Conservation (phyloP, 2,113 vertebrate species). For the Otus sunia region DNA sequence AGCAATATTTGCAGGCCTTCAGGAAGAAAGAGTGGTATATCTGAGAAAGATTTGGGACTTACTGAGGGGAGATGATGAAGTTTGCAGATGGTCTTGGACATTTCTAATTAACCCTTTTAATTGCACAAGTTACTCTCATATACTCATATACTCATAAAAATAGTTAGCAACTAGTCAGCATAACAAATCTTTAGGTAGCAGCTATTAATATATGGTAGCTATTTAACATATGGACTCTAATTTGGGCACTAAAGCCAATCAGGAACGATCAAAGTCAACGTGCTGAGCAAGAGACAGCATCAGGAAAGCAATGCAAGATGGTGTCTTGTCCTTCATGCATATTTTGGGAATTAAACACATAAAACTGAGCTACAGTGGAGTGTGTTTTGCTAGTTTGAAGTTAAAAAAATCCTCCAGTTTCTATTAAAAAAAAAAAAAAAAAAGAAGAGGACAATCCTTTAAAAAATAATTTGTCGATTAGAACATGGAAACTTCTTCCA, state of each 20-base stretch:
- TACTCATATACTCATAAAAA: not conserved
- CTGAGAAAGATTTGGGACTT: not conserved
- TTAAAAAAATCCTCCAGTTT: not conserved
- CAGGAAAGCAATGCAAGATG: not conserved
- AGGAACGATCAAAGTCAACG: not conserved
- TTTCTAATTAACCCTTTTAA: not conserved
- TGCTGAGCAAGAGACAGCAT: not conserved
- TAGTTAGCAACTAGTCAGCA: not conserved
- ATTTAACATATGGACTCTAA: not conserved
- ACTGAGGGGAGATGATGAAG: not conserved
- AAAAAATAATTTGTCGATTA: not conserved
- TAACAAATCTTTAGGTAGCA: not conserved
- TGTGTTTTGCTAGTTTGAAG: not conserved
- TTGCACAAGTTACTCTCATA: not conserved
- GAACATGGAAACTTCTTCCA: not conserved
- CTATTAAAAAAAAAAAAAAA: not conserved
- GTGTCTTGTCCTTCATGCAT: not conserved
- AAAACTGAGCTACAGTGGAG: not conserved
- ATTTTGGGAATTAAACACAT: not conserved
- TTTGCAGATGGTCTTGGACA: not conserved
- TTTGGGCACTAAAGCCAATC: not conserved
- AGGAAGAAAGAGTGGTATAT: not conserved
- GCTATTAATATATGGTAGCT: too few relatives aligned
- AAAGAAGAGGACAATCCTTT: not conserved
- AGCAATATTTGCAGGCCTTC: not conserved